Conservation (phyloP, 2,797 vertebrate species). For the Pelochelys cantorii region DNA sequence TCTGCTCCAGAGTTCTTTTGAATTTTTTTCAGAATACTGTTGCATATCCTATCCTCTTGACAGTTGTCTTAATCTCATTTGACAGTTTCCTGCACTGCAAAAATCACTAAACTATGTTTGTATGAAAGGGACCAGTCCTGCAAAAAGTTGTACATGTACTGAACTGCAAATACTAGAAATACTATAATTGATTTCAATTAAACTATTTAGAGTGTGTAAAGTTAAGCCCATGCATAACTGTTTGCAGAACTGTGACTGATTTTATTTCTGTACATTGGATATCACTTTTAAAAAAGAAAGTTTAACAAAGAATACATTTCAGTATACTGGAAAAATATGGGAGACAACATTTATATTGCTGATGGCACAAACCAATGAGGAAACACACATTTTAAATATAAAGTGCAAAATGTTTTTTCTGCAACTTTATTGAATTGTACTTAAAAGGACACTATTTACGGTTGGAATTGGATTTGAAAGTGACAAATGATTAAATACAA, state of each 20-base stretch:
- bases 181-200: neutral
- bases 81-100: neutral
- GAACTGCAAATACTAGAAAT: neutral
- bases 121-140: neutral
- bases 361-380: neutral
- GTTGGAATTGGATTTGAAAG: no score
- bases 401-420: neutral
- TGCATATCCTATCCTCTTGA: neutral
- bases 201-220: neutral
- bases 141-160: neutral
- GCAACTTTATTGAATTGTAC: neutral
- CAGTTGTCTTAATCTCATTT: neutral
- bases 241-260: neutral
- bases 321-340: neutral
- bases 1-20: neutral
- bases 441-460: neutral
- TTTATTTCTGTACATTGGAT: neutral
- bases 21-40: accelerated
- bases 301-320: neutral
- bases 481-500: neutral
- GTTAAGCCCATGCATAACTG: neutral
- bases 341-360: neutral
- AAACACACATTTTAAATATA: neutral
- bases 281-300: neutral
- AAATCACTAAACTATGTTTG: neutral